Conservation (phyloP, 2,113 vertebrate species). For the Ptychochromis oligacanthus region DNA sequence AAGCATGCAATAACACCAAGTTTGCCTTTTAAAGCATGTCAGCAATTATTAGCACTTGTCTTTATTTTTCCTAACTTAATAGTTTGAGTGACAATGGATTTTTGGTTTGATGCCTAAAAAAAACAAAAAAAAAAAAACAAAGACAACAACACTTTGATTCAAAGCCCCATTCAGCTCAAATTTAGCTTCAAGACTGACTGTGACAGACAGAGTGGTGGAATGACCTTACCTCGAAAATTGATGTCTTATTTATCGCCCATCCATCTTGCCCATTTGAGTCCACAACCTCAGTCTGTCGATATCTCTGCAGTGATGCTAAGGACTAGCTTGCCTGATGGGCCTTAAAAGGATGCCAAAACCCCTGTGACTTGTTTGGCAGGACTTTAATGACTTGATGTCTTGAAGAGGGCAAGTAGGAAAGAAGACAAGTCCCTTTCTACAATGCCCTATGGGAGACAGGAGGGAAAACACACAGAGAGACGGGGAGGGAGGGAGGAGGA, state of each 20-base stretch:
- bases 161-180: neutral
- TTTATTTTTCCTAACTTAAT: neutral
- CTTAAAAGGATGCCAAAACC: slow-evolving; percentile 30
- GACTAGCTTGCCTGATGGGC: slow-evolving; percentile 4
- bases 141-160: neutral
- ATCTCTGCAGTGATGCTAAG: slow-evolving; percentile 15
- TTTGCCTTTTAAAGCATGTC: neutral
- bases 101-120: neutral
- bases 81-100: neutral
- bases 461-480: slow-evolving; percentile 61
- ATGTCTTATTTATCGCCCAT: slow-evolving; percentile 60
- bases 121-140: neutral
- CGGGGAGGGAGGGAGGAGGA: slow-evolving; percentile 42
- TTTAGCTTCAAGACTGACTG: neutral
- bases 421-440: slow-evolving; percentile 65
- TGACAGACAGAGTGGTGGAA: neutral
- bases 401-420: slow-evolving; percentile 54
- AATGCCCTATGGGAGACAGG: slow-evolving; percentile 64
- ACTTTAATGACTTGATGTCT: slow-evolving; percentile 51
- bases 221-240: slow-evolving; percentile 70
- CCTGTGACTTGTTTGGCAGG: slow-evolving; percentile 26
- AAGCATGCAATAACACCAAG: neutral
- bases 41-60: neutral
- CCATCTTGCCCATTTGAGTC: slow-evolving; percentile 50
- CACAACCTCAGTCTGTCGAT: slow-evolving; percentile 33